These are phyloP conservation scores for Pecten maximus DNA, from an alignment of 2,888 invertebrate species.

Conservation along the genomic window DNA sequence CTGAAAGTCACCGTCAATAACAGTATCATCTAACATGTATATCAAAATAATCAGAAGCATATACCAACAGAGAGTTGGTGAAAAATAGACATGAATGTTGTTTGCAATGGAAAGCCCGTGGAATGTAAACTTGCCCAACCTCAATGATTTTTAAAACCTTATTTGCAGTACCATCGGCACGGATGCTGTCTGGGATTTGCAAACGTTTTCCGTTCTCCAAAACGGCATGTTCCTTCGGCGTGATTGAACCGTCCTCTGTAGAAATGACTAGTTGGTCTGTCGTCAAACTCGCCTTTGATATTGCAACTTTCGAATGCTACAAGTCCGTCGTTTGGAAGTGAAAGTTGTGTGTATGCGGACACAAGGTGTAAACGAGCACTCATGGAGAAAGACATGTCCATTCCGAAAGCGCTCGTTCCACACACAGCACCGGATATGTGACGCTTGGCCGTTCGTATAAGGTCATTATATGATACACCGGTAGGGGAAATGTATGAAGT, in stretches of 20 bases:
- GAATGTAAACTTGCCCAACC: not conserved
- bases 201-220: not conserved
- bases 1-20: not conserved
- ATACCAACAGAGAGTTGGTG: not conserved
- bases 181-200: not conserved
- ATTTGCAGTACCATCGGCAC: not conserved
- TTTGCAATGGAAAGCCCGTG: not conserved
- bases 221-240: not conserved
- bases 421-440: not conserved
- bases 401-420: not conserved
- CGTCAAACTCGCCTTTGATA: not conserved
- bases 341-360: not conserved
- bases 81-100: not conserved
- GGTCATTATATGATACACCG: not conserved
- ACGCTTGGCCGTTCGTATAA: not conserved
- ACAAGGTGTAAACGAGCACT: not conserved
- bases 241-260: constrained; percentile 4
- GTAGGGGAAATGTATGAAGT: not conserved
- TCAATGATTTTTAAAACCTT: not conserved
- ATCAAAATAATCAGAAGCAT: too few relatives aligned
- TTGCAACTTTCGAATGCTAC: not conserved
- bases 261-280: not conserved
- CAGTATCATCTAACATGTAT: too few relatives aligned
- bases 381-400: not conserved
- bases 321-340: not conserved